Evolutionary conservation across 2,113 vertebrate species (phyloP), one percentile per base, ranked within the genome.

Genomic region (Euleptes europaea): DNA sequence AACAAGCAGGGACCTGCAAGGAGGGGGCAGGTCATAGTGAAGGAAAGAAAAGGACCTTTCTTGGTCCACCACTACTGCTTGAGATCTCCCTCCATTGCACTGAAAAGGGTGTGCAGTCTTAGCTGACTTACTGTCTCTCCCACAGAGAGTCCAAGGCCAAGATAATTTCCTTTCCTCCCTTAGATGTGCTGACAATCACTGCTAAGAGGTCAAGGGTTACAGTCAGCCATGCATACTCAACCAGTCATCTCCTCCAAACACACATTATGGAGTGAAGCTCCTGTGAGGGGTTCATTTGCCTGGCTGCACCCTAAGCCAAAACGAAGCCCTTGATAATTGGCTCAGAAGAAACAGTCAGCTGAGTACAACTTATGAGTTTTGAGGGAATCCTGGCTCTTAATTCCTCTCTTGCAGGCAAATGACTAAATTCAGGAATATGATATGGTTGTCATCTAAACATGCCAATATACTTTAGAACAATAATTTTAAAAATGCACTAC

Each of bases 401-500:
- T 54, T 7, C 31, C 31, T 76, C 54, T n/a, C 47, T 28, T 51
- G 15, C 31, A 51, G 15, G 31, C 40, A 80, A n/a, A 21, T n/a
- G 33, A n/a, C 17, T 14, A 63, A 10, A 2, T 51, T 47, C 33
- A 51, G n/a, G 31, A 47, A 81, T 26, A 66, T 15, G 63, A 66
- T 80, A 80, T 8, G 33, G 79, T 26, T 81, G 13, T 23, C 4
- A 44, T 67, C n/a, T 69, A 10, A 84, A 38, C 57, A 74, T 21
- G 17, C 14, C 73, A 85, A 35, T 9, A 73, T 35, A 3, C 49
- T 83, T 86, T 80, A 80, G 69, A 63, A 86, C 15, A 38, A 42
- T 38, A 57, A 35, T 15, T 69, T 94, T 91, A 40, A 82, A 47
- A 78, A 84, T 66, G 38, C 73, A 54, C 65, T 75, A 5, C 60